Percentiles rank a stretch among this genome's conserved stretches.
These are phyloP conservation scores for Poeciliopsis paucimaculata DNA, from an alignment of 2,797 vertebrate genomes.

Conservation along the genomic window DNA sequence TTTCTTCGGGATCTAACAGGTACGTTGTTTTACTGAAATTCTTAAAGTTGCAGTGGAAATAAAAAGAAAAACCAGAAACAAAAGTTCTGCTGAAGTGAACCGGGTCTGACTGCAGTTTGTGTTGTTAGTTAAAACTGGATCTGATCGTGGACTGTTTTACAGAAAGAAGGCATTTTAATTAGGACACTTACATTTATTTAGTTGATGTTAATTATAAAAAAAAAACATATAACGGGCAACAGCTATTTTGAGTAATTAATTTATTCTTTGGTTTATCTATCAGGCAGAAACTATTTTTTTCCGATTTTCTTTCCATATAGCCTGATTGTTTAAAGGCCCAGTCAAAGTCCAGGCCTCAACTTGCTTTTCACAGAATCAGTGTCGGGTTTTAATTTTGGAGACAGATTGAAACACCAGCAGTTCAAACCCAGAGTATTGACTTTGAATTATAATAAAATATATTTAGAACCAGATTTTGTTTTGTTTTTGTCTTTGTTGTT, in stretches of 20 bases:
- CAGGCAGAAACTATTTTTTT: neutral
- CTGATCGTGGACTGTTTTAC: neutral
- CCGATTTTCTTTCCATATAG: neutral
- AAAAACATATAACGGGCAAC: neutral
- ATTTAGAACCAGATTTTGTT: neutral
- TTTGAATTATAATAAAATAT: neutral
- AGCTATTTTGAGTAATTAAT: neutral
- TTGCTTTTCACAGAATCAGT: no score
- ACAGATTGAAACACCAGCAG: no score
- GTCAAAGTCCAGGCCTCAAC: neutral
- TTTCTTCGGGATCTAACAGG: neutral
- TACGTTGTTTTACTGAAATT: neutral
- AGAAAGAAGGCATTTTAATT: neutral
- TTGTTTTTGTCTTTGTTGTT: no score
- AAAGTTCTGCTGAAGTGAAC: neutral
- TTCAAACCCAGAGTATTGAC: neutral
- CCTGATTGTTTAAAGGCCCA: neutral
- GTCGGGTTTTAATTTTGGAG: no score
- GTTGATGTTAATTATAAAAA: neutral
- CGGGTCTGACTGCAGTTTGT: no score
- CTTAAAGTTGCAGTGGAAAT: neutral
- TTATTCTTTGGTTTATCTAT: neutral
- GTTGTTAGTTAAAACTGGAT: no score
- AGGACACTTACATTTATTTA: neutral
- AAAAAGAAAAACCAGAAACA: neutral